Evolutionary conservation across 2,113 vertebrate species (phyloP).

Genomic region (Gymnobelideus leadbeateri): DNA sequence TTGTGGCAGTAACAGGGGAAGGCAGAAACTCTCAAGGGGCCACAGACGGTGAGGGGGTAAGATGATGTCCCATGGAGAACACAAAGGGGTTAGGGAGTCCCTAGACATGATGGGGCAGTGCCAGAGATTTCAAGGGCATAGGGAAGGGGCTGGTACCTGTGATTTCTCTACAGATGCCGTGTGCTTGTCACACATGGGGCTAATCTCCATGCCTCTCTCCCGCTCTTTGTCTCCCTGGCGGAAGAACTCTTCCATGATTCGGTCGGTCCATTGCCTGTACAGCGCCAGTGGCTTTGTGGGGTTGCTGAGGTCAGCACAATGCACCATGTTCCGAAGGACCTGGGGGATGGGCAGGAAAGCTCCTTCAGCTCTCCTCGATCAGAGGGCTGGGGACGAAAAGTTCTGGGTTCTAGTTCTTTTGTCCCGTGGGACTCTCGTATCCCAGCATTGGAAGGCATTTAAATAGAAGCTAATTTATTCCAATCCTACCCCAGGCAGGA

Average conservation of each 20-base stretch:
- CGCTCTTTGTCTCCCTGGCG: slow-evolving; percentile 93
- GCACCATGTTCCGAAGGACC: slow-evolving; percentile 96
- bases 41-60: neutral
- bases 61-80: neutral
- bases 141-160: slow-evolving; percentile 84
- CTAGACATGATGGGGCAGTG: accelerated
- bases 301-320: slow-evolving; percentile 96
- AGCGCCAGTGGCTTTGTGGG: slow-evolving; percentile 94
- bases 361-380: slow-evolving; percentile 37
- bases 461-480: neutral
- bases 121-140: neutral
- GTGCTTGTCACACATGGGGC: slow-evolving; percentile 96
- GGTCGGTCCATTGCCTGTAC: slow-evolving; percentile 95
- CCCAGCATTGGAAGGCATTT: neutral
- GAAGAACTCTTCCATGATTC: slow-evolving; percentile 97
- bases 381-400: too few species aligned
- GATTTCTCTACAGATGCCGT: slow-evolving; percentile 95
- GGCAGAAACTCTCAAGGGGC: too few species aligned
- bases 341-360: slow-evolving; percentile 56
- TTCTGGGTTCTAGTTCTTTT: neutral
- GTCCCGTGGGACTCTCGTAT: neutral
- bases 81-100: too few species aligned
- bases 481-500: neutral
- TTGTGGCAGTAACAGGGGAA: neutral
- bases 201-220: slow-evolving; percentile 95